Evolutionary conservation across 2,113 vertebrate genomes (phyloP).

Genomic region (Sigmodon hispidus): DNA sequence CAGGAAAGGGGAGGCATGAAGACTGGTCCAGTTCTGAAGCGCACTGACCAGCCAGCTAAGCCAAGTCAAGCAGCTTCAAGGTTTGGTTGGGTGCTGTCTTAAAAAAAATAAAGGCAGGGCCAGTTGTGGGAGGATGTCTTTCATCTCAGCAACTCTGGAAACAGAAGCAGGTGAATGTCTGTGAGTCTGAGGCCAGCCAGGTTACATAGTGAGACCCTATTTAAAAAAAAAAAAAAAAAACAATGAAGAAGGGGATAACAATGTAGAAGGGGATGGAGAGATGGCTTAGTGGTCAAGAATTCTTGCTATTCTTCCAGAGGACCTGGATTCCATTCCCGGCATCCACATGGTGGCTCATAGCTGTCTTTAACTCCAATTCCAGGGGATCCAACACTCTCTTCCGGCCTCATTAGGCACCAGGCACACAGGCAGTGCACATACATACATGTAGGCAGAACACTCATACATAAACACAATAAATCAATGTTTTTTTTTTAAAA

Average conservation of each 20-base stretch:
- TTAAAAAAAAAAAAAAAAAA: background rate
- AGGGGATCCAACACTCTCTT: background rate
- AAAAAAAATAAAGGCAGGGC: background rate
- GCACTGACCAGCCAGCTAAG: background rate
- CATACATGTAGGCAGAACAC: background rate
- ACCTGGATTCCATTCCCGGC: background rate
- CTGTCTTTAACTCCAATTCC: background rate
- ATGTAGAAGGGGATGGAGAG: background rate
- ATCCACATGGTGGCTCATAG: background rate
- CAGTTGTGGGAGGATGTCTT: background rate
- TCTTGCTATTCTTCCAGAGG: background rate
- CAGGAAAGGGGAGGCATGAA: background rate
- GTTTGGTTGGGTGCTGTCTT: background rate
- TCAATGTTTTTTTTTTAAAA: background rate
- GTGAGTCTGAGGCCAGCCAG: background rate
- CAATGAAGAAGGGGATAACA: too few relatives aligned
- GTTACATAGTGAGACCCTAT: background rate
- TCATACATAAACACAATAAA: background rate
- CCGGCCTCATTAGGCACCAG: background rate
- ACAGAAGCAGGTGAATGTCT: background rate
- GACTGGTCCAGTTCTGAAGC: background rate
- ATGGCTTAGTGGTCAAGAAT: background rate
- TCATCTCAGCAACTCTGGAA: background rate
- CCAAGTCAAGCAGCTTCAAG: background rate
- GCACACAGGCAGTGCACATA: background rate